Base-by-base conservation (phyloP, 37 sponge, comb jelly and placozoan genomes). In the Cladorhizidae sp. region DNA sequence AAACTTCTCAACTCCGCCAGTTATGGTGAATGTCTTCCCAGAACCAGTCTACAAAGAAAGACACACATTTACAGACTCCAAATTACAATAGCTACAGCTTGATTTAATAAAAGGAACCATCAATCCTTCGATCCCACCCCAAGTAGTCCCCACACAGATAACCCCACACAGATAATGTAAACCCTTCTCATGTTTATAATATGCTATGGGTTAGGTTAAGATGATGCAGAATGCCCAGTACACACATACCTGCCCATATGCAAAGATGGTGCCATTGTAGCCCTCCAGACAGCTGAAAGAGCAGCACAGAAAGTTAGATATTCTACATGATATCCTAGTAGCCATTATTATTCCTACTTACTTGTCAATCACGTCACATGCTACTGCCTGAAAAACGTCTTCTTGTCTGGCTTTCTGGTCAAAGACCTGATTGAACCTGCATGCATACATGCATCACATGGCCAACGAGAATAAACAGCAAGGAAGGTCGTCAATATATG, bases 181-280 rank as follows among this genome's bases (percentile, higher is more conserved):
- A n/a, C n/a, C n/a, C n/a, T n/a, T n/a, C n/a, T n/a, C n/a, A n/a
- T n/a, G n/a, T n/a, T n/a, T n/a, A n/a, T n/a, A n/a, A n/a, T n/a
- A n/a, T n/a, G n/a, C n/a, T n/a, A n/a, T n/a, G n/a, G n/a, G n/a
- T n/a, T n/a, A n/a, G n/a, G n/a, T n/a, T n/a, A n/a, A n/a, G n/a
- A n/a, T n/a, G n/a, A n/a, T n/a, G n/a, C n/a, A n/a, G n/a, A n/a
- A n/a, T n/a, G n/a, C n/a, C n/a, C n/a, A n/a, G n/a, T n/a, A n/a
- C n/a, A n/a, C n/a, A n/a, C n/a, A n/a, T 49, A 95, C 95, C 84
- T 97, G 99, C 59, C 99, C 99, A 79, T 98, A 98, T n/a, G 99
- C 99, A 81, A 98, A 98, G 26, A 98, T 87, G 23, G 99, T 98
- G 20, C 97, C 99, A 82, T 98, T 98, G 85, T 98, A 98, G 0